Evolutionary conservation across 2,797 vertebrate genomes (phyloP).

Genomic region (Acanthurus tractus): DNA sequence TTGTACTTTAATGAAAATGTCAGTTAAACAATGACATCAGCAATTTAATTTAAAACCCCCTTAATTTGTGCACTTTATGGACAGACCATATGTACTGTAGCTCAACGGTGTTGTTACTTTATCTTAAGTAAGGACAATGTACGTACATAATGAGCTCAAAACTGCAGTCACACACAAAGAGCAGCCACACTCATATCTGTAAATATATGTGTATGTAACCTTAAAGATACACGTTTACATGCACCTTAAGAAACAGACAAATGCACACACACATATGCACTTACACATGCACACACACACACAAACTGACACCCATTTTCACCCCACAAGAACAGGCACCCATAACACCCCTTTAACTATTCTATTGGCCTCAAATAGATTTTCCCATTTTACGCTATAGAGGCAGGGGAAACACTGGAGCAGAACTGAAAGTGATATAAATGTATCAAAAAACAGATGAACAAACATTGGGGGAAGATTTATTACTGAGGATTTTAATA

Average conservation of each 20-base stretch:
- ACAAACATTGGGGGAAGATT: slow-evolving; percentile 99
- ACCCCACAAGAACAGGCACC: slow-evolving; percentile 78
- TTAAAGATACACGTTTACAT: slow-evolving; percentile 68
- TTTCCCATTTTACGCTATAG: slow-evolving; percentile 97
- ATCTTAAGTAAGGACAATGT: slow-evolving; percentile 2
- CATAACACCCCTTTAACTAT: slow-evolving; percentile 97
- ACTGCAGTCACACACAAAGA: slow-evolving; percentile 3
- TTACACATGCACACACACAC: slow-evolving; percentile 63
- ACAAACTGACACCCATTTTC: slow-evolving; percentile 80
- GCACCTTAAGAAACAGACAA: slow-evolving; percentile 39
- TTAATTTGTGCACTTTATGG: neutral
- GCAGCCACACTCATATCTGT: slow-evolving; percentile 34
- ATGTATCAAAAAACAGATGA: slow-evolving; percentile 99
- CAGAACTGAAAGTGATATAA: slow-evolving; percentile 98
- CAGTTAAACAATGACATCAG: slow-evolving; percentile 21
- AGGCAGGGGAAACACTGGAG: slow-evolving; percentile 96
- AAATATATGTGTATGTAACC: slow-evolving; percentile 57
- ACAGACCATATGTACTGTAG: slow-evolving; percentile 13
- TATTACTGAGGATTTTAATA: slow-evolving; percentile 97
- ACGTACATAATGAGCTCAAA: neutral
- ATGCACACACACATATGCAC: slow-evolving; percentile 61
- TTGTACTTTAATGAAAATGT: neutral
- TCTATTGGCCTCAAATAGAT: slow-evolving; percentile 98
- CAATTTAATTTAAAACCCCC: neutral
- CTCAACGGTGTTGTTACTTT: slow-evolving; percentile 11